Evolutionary conservation across 2,888 invertebrate species (phyloP).

Genomic region (Lomographa bimaculata): DNA sequence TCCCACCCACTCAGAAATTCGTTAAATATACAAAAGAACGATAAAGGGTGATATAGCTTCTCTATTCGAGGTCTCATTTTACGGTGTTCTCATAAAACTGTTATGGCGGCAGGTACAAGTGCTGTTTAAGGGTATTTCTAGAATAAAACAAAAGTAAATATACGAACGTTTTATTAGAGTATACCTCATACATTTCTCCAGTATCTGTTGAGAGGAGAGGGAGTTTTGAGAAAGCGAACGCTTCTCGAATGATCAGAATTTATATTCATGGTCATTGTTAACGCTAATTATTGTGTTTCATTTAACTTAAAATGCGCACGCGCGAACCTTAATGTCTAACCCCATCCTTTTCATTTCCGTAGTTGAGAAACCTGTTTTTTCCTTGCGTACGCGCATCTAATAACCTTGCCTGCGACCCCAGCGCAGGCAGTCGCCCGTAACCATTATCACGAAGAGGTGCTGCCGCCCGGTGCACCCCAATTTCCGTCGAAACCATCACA

Average conservation of each 20-base stretch:
- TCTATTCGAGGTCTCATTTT: conserved; percentile 51
- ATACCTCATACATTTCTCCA: conserved; percentile 56
- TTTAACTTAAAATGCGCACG: no score
- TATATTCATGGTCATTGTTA: no score
- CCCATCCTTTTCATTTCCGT: no score
- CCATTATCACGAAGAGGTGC: no score
- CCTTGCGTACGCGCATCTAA: no score
- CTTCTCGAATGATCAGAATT: neutral
- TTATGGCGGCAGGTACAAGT: conserved; percentile 62
- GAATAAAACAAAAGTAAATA: conserved; percentile 66
- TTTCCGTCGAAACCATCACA: no score
- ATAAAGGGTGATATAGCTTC: conserved; percentile 67
- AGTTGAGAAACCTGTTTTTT: no score
- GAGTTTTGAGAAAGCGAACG: neutral
- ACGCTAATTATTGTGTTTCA: no score
- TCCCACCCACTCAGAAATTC: conserved; percentile 43
- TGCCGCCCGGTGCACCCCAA: no score
- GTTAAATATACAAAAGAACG: conserved; percentile 79
- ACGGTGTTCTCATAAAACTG: conserved; percentile 60
- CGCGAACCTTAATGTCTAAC: no score
- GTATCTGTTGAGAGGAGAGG: conserved; percentile 36
- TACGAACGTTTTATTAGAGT: conserved; percentile 68
- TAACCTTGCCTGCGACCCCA: no score
- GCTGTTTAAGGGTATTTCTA: conserved; percentile 50
- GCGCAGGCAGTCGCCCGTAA: no score